Percentiles rank a stretch among this genome's conserved stretches.
phyloP scores from a whole-genome alignment of 2,888 invertebrate genomes.

The Oscheius sp. region DNA sequence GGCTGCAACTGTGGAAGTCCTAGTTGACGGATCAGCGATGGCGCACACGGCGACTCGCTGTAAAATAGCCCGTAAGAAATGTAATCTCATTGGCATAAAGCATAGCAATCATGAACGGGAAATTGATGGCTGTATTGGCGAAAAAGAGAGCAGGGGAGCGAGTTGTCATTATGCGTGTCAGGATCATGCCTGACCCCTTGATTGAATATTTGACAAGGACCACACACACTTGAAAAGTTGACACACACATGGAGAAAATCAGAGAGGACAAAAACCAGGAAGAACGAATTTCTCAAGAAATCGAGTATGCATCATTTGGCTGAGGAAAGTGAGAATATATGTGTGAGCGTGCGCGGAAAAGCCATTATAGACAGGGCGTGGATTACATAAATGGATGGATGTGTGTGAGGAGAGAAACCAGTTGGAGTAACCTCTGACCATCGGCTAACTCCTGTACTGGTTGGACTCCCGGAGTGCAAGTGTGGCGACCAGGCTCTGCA shows the following conservation, averaged over 20 bases:
- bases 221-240: not conserved
- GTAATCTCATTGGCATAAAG: constrained; percentile 7
- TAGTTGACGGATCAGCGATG: constrained; percentile 27
- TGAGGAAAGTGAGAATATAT: constrained; percentile 12
- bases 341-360: constrained; percentile 19
- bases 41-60: constrained; percentile 36
- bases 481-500: constrained; percentile 2
- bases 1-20: constrained; percentile 23
- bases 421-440: not conserved
- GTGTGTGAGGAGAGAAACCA: not conserved
- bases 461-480: too few species aligned
- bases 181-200: not conserved
- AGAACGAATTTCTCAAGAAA: not conserved
- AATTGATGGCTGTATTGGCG: too few species aligned
- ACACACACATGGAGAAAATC: not conserved
- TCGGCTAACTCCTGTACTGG: not conserved
- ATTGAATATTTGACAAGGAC: not conserved
- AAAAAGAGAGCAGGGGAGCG: constrained; percentile 3
- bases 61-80: constrained; percentile 26
- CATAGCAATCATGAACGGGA: not conserved
- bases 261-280: not conserved
- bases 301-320: not conserved
- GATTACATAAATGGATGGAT: constrained; percentile 28
- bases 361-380: constrained; percentile 23
- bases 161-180: not conserved